Evolutionary conservation across 2,113 vertebrate genomes (phyloP), one percentile per base, ranked within the genome.

Genomic region (Coregonus clupeaformis): DNA sequence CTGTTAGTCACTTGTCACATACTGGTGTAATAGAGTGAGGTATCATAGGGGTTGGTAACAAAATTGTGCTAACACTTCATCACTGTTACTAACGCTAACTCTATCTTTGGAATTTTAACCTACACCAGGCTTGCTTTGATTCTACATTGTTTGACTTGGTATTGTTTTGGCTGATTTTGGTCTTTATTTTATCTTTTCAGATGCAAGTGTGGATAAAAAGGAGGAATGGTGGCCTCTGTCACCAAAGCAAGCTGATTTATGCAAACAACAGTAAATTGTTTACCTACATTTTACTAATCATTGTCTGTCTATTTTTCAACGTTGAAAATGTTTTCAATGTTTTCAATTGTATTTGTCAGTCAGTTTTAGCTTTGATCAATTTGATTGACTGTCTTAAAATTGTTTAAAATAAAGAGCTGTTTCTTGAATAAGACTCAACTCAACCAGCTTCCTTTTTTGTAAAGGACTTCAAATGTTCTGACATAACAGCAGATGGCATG

Each of bases 51-150:
- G 9, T 12, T 42, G 36, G 36, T 12, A 42, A 42, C 36, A 42
- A 11, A 42, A 42, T 42, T 42, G 36, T 42, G 36, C 11, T 42
- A 42, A 42, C 6, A 36, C 36, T 42, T 42, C 36, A 42, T 42
- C 36, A 11, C 36, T 42, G 36, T 42, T 42, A 42, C 9, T 11
- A 42, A 42, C 9, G 91, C 93, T 59, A 93, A 94, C 85, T 91
- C 91, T 12, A 49, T 6, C 25, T 90, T 94, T 0, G 91, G 90
- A 12, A 82, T 32, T 55, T 36, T 30, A 16, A 22, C 36, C 36
- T 42, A 42, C 11, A 42, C 36, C 9, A 42, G 7, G 36, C 9
- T 42, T 11, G 36, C 0, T 18, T 13, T 13, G 52, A 4, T 55
- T 27, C 20, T 55, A 16, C 14, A 18, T 7, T 49, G n/a, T 32